Base-by-base conservation (phyloP, 1,140 invertebrate genomes). In the Zaprionus nigranus region DNA sequence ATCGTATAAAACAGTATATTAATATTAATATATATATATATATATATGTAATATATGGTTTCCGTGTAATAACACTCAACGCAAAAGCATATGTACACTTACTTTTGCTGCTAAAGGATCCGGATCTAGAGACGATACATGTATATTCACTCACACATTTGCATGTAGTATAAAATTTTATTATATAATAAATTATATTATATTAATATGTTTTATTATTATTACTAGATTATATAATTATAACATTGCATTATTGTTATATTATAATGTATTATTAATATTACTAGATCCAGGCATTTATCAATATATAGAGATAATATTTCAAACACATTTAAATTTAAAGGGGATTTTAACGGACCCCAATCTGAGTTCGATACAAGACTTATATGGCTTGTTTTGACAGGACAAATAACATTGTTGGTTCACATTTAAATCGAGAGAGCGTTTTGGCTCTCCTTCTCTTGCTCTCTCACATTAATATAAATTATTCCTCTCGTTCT, bases 311-410 rank as follows among this genome's bases (percentile, higher is more conserved):
- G 2, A 36, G 34, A 40, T n/a, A n/a, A 20, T 40, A 12, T 59
- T 30, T 24, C 1, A 46, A 60, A 43, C 2, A 34, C 28, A 22
- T 53, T 34, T 40, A 24, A 36, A 30, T 34, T 68, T 34, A 49
- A 34, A 22, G 12, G n/a, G 2, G 17, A 40, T 40, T 57, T 40
- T 57, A 28, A 22, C 40, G 11, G n/a, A 9, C 15, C 34, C 15
- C 34, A 60, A 60, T 34, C 22, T 54, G 54, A 30, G 46, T 62
- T 62, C 26, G 17, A 62, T 56, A 11, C n/a, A 46, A 11, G 61
- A 71, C 69, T 58, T 75, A 70, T 75, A 75, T 75, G 66, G 67
- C 66, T 75, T 70, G 66, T 75, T 70, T 75, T 74, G 58, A 38
- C 51, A 68, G 22, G 65, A 57, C 36, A 62, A 69, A 69, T 43